These are phyloP conservation scores for Caenorhabditis briggsae DNA, from an alignment of 1,140 invertebrate species.

Conservation along the genomic window DNA sequence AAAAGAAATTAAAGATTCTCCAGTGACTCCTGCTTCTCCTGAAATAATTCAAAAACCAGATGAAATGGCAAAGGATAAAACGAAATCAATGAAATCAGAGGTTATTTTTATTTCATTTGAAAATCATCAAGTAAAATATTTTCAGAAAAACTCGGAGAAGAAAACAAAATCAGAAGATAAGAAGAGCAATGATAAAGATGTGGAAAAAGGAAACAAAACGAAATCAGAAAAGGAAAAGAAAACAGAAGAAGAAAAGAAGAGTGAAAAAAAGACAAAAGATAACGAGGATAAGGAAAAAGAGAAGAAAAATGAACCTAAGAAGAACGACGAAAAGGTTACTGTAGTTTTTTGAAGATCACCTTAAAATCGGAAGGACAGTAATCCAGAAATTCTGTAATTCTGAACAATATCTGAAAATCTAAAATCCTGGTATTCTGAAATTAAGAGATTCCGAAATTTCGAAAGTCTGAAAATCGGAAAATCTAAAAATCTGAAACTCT, in stretches of 20 bases:
- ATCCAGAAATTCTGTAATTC: no score
- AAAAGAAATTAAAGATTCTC: neutral
- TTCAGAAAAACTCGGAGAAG: neutral
- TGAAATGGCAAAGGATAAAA: neutral
- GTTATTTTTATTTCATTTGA: neutral
- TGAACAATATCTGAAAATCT: no score
- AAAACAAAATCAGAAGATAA: slow-evolving; percentile 7
- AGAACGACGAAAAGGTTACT: neutral
- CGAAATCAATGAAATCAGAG: neutral
- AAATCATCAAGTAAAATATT: neutral
- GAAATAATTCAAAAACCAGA: neutral
- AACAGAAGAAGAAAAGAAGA: neutral
- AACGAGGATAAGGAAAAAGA: neutral
- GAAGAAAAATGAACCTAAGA: neutral
- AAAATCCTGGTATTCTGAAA: no score
- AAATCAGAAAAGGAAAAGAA: neutral
- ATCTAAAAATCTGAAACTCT: no score
- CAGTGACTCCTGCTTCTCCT: neutral
- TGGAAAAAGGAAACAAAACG: neutral
- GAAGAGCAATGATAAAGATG: neutral
- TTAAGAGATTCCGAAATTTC: no score
- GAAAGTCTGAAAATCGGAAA: no score
- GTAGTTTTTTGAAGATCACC: no score
- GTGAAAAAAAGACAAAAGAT: neutral
- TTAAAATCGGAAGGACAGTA: no score